Evolutionary conservation across 2,888 invertebrate species (phyloP).

Genomic region (Apantesis nais): DNA sequence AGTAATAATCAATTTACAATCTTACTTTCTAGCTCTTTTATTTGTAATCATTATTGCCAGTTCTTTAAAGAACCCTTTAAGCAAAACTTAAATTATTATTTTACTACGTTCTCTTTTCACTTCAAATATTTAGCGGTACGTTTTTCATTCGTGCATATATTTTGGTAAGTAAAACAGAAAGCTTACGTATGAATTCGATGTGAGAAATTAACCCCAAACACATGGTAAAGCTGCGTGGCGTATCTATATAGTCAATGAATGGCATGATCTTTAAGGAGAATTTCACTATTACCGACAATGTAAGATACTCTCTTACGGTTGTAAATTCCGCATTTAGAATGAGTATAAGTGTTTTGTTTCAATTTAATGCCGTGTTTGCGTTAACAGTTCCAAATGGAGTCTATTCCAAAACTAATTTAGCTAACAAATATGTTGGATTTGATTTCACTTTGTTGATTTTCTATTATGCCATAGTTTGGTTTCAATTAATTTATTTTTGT

Average conservation of each 20-base stretch:
- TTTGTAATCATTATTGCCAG: too few relatives aligned
- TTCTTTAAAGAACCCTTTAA: too few relatives aligned
- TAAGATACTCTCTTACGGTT: constrained; percentile 36
- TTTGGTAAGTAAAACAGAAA: neutral
- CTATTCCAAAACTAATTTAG: constrained; percentile 44
- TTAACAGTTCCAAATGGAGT: constrained; percentile 45
- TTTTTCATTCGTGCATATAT: neutral
- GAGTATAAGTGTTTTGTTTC: constrained; percentile 52
- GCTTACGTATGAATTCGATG: neutral
- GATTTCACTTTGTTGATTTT: constrained; percentile 41
- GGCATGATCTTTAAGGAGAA: neutral
- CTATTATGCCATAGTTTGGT: constrained; percentile 37
- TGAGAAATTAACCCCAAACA: neutral
- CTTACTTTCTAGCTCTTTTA: too few relatives aligned
- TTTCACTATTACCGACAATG: constrained; percentile 17
- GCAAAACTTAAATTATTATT: too few relatives aligned
- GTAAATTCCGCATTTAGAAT: constrained; percentile 31
- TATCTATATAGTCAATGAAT: neutral
- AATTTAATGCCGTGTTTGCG: constrained; percentile 52
- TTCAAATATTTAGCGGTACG: too few relatives aligned
- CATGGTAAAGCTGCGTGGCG: neutral
- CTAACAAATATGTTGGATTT: constrained; percentile 44
- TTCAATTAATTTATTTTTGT: constrained; percentile 26
- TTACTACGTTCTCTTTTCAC: too few relatives aligned
- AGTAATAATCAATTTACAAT: too few relatives aligned